Conservation (phyloP, 23 tunicate species). For the Pegea sp. region DNA sequence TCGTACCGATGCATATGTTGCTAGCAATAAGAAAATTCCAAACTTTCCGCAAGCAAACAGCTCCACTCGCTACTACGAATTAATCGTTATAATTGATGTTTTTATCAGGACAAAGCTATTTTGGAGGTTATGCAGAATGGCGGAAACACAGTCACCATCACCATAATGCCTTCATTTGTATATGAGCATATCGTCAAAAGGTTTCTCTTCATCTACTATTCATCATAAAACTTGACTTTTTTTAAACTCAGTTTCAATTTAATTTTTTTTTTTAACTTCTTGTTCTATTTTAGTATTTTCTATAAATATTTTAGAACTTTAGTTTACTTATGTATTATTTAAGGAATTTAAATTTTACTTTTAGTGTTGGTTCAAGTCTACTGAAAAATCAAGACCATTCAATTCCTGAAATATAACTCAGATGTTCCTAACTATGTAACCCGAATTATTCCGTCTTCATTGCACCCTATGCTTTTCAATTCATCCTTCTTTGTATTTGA, state of each 20-base stretch:
- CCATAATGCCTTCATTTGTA: conserved; percentile 63
- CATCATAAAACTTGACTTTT: too few relatives aligned
- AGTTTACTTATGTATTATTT: not conserved
- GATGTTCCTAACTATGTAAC: too few relatives aligned
- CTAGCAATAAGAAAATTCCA: too few relatives aligned
- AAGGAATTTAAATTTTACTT: conserved; percentile 2
- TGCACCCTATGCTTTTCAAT: too few relatives aligned
- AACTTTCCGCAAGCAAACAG: too few relatives aligned
- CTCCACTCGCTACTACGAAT: too few relatives aligned
- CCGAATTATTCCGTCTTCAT: too few relatives aligned
- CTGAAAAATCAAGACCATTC: conserved; percentile 87
- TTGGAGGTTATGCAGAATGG: conserved; percentile 24
- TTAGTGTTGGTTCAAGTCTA: conserved; percentile 30
- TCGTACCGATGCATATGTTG: too few relatives aligned
- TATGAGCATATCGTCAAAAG: conserved; percentile 71
- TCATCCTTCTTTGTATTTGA: too few relatives aligned
- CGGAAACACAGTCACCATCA: conserved; percentile 66
- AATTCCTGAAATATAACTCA: conserved; percentile 82
- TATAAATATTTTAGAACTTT: not conserved
- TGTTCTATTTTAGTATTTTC: not conserved
- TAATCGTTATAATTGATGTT: not conserved
- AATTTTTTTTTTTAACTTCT: too few relatives aligned
- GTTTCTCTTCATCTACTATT: conserved; percentile 13
- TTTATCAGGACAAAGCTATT: conserved; percentile 53
- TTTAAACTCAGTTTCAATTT: too few relatives aligned